These are phyloP conservation scores for Gallinago paraguaiae DNA, from an alignment of 2,113 vertebrate species.

Conservation along the genomic window DNA sequence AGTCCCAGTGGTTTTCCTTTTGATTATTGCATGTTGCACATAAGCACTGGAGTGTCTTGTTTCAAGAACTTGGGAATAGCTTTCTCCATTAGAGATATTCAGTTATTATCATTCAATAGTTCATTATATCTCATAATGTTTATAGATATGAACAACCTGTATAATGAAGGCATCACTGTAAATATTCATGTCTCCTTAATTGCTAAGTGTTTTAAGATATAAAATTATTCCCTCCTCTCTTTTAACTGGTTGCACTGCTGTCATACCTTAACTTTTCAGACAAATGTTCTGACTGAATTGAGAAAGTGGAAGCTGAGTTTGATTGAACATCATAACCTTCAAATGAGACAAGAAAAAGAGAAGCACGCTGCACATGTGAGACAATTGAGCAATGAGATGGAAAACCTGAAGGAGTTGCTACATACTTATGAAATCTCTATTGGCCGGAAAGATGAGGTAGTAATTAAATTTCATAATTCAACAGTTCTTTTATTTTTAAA, in stretches of 20 bases:
- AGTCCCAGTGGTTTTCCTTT: background rate
- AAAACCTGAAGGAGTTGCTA: constrained; percentile 84
- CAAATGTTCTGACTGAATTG: constrained; percentile 88
- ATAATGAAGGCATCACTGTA: background rate
- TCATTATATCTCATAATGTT: background rate
- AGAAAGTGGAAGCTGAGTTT: constrained; percentile 89
- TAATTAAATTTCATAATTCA: background rate
- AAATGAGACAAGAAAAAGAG: constrained; percentile 86
- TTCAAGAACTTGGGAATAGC: background rate
- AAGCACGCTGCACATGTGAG: constrained; percentile 75
- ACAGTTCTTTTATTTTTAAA: background rate
- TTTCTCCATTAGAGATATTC: background rate
- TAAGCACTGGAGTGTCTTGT: background rate
- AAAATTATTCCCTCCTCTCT: background rate
- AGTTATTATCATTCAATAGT: background rate
- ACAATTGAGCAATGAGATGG: constrained; percentile 78
- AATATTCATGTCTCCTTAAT: background rate
- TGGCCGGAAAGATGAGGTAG: constrained; percentile 93
- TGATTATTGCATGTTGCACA: background rate
- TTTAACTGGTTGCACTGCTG: background rate
- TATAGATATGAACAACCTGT: background rate
- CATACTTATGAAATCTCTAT: constrained; percentile 85
- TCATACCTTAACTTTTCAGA: constrained; percentile 72
- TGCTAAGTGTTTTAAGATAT: background rate
- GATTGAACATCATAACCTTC: constrained; percentile 85